Base-by-base conservation (phyloP, 2,888 invertebrate genomes). In the Perithous albicinctus region DNA sequence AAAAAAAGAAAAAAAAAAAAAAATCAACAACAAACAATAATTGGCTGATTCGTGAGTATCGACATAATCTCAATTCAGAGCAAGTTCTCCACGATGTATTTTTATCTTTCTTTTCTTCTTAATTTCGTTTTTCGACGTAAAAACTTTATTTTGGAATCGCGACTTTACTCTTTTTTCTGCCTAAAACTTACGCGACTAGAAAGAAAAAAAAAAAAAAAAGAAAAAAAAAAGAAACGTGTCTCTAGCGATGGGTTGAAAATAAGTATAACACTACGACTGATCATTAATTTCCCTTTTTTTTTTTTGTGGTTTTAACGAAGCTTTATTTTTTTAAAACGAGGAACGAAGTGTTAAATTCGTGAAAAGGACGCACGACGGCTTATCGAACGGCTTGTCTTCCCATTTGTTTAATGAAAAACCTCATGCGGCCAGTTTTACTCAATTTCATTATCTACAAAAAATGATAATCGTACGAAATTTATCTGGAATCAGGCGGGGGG, bases 21-120 rank as follows among this genome's bases (percentile, higher is more conserved):
- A n/a, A n/a, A n/a, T n/a, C n/a, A n/a, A n/a, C n/a, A n/a, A n/a
- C n/a, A n/a, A 54, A 64, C 43, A 35, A 38, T n/a, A 82, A 72
- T 72, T 70, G 78, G 73, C 66, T 66, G 80, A 78, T 78, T 59
- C 69, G 69, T 84, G 74, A 78, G 72, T 78, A 80, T 78, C 80
- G 82, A 66, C 41, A 75, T 70, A 69, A 74, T 78, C 64, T 78
- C 75, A 78, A 59, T 78, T 43, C 78, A 70, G 74, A 75, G 78
- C 74, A 75, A 72, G 59, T 61, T 67, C 73, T 78, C 73, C 67
- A 35, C 38, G 64, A 82, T 64, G 63, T 41, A 23, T 76, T 26
- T 75, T 75, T 56, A 5, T 32, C 51, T 48, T 32, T 51, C 29
- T 46, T 66, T 64, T 56, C 15, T 66, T 46, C 20, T 72, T 75